Evolutionary conservation across 1,140 invertebrate genomes (phyloP).

Genomic region (Octopus sinensis): DNA sequence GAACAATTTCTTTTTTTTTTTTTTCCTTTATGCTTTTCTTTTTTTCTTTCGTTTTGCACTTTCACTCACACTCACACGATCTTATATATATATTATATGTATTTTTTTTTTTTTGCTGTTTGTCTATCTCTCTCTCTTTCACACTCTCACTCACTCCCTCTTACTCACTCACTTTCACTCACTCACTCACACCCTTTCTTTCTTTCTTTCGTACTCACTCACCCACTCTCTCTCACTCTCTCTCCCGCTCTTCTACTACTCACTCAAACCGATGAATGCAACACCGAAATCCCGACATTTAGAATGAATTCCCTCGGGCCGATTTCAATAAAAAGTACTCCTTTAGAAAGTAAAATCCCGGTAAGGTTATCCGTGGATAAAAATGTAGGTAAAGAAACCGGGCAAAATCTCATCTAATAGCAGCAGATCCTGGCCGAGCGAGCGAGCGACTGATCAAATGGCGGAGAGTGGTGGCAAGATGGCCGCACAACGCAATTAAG

Average conservation of each 20-base stretch:
- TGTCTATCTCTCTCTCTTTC: background rate
- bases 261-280: too few species aligned
- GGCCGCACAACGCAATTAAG: conserved; percentile 44
- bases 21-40: too few species aligned
- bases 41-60: too few species aligned
- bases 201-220: background rate
- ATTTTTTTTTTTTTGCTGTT: conserved; percentile 3
- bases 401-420: background rate
- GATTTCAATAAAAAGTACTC: too few species aligned
- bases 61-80: too few species aligned
- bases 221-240: background rate
- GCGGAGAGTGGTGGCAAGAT: conserved; percentile 33
- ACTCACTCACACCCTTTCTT: background rate
- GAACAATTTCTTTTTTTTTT: too few species aligned
- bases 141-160: background rate
- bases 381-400: too few species aligned
- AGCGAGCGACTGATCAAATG: conserved; percentile 46
- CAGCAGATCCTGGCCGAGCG: background rate
- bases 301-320: too few species aligned
- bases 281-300: too few species aligned
- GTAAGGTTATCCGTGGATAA: too few species aligned
- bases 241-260: background rate
- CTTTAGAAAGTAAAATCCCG: too few species aligned
- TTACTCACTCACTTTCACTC: background rate
- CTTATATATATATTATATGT: too few species aligned